phyloP scores from a whole-genome alignment of 2,888 invertebrate genomes.

The Allolobophora icterica region DNA sequence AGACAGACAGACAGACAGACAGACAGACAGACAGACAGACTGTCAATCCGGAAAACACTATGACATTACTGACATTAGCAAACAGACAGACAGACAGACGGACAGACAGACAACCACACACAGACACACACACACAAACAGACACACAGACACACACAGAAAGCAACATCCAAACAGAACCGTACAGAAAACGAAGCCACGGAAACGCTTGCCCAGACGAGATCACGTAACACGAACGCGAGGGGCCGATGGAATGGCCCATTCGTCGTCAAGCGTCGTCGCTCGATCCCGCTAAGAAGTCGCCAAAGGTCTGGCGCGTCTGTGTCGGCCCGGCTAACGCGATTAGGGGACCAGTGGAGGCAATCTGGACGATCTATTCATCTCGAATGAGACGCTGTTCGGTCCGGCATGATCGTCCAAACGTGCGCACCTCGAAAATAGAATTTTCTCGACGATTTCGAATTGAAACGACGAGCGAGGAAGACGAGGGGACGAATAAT shows the following conservation, averaged over 20 bases:
- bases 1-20: background rate
- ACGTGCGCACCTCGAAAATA: conserved; percentile 4
- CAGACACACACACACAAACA: background rate
- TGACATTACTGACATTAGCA: too few relatives aligned
- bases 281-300: background rate
- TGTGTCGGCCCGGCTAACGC: background rate
- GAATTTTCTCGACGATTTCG: background rate
- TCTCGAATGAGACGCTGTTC: background rate
- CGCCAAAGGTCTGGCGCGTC: background rate
- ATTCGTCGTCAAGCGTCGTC: conserved; percentile 3
- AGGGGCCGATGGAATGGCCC: background rate
- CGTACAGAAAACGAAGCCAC: background rate
- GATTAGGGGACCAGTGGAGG: background rate
- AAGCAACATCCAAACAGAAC: background rate
- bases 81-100: background rate
- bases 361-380: conserved; percentile 1
- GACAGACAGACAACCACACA: background rate
- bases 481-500: background rate
- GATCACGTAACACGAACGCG: background rate
- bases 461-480: background rate
- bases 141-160: background rate
- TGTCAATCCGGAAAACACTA: background rate
- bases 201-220: background rate
- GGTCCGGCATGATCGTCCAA: background rate
- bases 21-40: background rate